Conservation (phyloP, 1,140 invertebrate species). For the Arion vulgaris region DNA sequence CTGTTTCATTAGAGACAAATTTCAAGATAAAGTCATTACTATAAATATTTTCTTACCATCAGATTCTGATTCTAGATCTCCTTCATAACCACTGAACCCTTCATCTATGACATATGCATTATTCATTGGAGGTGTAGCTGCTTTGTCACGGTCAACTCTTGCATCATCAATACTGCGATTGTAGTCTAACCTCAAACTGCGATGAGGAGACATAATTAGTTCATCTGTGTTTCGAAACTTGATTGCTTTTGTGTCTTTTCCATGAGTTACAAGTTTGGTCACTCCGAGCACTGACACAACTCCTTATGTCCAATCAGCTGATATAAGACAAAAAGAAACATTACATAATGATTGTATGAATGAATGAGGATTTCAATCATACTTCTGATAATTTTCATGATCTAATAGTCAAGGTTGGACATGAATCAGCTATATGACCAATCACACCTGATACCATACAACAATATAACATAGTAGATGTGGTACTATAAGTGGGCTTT, state of each 20-base stretch:
- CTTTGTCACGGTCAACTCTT: conserved; percentile 45
- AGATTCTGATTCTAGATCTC: conserved; percentile 63
- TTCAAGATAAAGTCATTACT: too few relatives aligned
- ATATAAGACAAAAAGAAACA: background rate
- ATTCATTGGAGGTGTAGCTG: conserved; percentile 55
- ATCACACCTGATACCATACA: too few relatives aligned
- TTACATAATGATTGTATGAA: too few relatives aligned
- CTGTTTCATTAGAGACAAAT: too few relatives aligned
- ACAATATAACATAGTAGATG: too few relatives aligned
- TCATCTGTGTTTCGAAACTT: conserved; percentile 63
- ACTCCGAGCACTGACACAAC: conserved; percentile 62
- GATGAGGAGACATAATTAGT: conserved; percentile 64
- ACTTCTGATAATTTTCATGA: too few relatives aligned
- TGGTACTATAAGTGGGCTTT: too few relatives aligned
- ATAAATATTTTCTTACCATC: conserved; percentile 31
- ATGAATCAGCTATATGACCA: too few relatives aligned
- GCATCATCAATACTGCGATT: conserved; percentile 23
- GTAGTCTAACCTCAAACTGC: conserved; percentile 48
- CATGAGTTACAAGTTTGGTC: conserved; percentile 55
- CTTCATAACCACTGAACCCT: conserved; percentile 62
- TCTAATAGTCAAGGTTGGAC: too few relatives aligned
- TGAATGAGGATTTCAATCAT: too few relatives aligned
- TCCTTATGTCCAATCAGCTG: conserved; percentile 64
- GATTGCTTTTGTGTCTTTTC: conserved; percentile 51
- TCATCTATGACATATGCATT: conserved; percentile 53